These are phyloP conservation scores for Pseudopodoces humilis DNA, from an alignment of 2,113 vertebrate species.

Conservation along the genomic window DNA sequence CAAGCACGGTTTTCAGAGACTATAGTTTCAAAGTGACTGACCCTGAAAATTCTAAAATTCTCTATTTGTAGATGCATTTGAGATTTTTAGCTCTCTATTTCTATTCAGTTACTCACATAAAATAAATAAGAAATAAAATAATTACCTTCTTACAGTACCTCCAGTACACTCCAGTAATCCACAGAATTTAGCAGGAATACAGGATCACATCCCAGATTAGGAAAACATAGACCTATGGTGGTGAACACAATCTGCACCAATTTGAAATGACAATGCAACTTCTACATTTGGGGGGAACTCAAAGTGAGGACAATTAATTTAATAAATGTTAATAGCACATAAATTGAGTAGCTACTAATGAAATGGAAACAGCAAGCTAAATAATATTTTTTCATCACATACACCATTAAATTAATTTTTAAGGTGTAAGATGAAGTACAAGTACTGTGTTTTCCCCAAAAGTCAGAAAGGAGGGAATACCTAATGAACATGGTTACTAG, in stretches of 20 bases:
- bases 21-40: background rate
- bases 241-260: background rate
- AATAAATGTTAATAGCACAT: background rate
- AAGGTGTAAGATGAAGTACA: background rate
- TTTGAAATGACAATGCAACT: background rate
- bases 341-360: background rate
- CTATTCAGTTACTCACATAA: background rate
- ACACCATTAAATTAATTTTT: background rate
- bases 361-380: background rate
- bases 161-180: background rate
- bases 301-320: background rate
- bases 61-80: background rate
- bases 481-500: background rate
- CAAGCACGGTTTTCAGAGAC: background rate
- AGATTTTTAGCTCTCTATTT: background rate
- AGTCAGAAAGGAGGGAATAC: background rate
- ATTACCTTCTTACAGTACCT: background rate
- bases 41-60: background rate
- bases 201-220: background rate
- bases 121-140: background rate
- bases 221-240: background rate
- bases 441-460: background rate
- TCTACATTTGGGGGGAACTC: background rate
- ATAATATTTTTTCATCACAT: background rate
- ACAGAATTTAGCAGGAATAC: background rate